Base-by-base conservation (phyloP, 2,888 invertebrate species). In the Eilema sororculum region DNA sequence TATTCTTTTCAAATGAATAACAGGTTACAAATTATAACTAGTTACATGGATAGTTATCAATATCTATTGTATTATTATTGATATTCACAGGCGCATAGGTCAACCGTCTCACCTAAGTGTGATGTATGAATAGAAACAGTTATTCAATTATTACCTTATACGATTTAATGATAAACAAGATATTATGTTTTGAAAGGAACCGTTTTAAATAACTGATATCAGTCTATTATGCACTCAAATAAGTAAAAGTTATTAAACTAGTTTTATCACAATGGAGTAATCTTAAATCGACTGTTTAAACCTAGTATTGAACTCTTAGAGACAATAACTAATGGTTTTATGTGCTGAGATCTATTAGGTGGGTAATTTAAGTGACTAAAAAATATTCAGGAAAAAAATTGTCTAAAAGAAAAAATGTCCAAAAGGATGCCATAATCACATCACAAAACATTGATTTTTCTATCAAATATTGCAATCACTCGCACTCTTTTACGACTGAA, bases 61-160 rank as follows among this genome's bases (percentile, higher is more conserved):
- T 67, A 67, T 41, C 22, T 12, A 60, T 67, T 60, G 16, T 52
- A 24, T 24, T 30, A 61, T 67, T 46, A 56, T 56, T 62, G 61
- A 67, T 62, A 24, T 46, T 41, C 62, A 41, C 41, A 25, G 9
- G 3, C 24, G 24, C 62, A 41, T 41, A 25, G 62, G 62, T 62
- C 41, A 41, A 62, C 41, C 25, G 41, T 16, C 62, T 41, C 20
- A 20, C 20, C 20, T 4, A 16, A 25, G 10, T 41, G 62, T 41
- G 22, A 33, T 62, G 24, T n/a, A 30, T 61, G 52, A n/a, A n/a
- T 52, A 16, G 37, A 20, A 41, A 62, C 41, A 25, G 62, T 62
- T 41, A 41, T 20, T 41, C 20, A 24, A 41, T 41, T 25, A 41
- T 62, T 62, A 62, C 62, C 41, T 25, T 25, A 62, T 41, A 20